Conservation (phyloP, 2,888 invertebrate genomes). For the Cancer borealis region DNA sequence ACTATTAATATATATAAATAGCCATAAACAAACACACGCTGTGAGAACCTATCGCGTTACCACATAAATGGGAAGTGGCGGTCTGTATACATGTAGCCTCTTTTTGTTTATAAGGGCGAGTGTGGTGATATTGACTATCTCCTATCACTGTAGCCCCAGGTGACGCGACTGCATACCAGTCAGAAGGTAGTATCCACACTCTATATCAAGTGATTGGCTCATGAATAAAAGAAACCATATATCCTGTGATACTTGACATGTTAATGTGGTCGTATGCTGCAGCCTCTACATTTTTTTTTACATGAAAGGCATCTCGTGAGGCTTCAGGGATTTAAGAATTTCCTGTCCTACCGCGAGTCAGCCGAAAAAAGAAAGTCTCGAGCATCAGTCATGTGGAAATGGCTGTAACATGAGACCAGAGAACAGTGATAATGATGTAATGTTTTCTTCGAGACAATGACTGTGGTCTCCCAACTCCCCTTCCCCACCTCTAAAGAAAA, state of each 20-base stretch:
- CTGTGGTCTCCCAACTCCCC: not conserved
- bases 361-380: not conserved
- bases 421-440: not conserved
- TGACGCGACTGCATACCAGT: not conserved
- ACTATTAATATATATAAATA: no score
- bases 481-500: not conserved
- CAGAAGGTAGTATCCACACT: not conserved
- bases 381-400: not conserved
- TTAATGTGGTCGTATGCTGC: not conserved
- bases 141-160: not conserved
- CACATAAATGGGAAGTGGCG: no score
- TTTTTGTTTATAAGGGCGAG: not conserved
- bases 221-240: not conserved
- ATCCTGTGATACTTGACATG: not conserved
- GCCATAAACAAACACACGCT: no score
- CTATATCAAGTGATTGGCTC: not conserved
- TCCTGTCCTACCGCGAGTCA: not conserved
- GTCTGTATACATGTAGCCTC: not conserved
- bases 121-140: not conserved
- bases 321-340: not conserved
- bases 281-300: not conserved
- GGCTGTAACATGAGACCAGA: not conserved
- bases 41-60: no score
- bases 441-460: slow-evolving; percentile 1
- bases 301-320: slow-evolving; percentile 12